Evolutionary conservation across 2,797 vertebrate species (phyloP).

Genomic region (Leptatherina wallacei): DNA sequence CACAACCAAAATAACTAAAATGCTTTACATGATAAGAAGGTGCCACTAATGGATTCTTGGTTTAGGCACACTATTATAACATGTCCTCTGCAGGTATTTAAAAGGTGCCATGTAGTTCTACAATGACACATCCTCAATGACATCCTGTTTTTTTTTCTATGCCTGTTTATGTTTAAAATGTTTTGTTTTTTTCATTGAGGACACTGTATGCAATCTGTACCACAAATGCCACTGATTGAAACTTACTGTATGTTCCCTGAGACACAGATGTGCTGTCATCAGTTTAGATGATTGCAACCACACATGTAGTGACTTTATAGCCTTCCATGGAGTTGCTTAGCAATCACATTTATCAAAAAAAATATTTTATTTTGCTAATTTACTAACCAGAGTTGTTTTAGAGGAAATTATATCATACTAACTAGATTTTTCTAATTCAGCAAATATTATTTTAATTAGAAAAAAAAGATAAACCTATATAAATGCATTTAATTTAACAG

Average conservation of each 20-base stretch:
- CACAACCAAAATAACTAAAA: slow-evolving; percentile 67
- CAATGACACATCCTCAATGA: slow-evolving; percentile 33
- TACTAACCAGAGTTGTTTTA: slow-evolving; percentile 64
- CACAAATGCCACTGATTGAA: slow-evolving; percentile 81
- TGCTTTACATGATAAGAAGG: slow-evolving; percentile 55
- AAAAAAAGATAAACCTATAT: slow-evolving; percentile 37
- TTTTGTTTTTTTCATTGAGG: slow-evolving; percentile 64
- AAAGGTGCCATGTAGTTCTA: slow-evolving; percentile 43
- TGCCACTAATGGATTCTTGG: slow-evolving; percentile 36
- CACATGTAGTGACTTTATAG: slow-evolving; percentile 65
- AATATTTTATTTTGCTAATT: slow-evolving; percentile 62
- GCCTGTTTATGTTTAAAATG: slow-evolving; percentile 61
- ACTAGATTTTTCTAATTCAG: slow-evolving; percentile 64
- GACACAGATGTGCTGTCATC: slow-evolving; percentile 68
- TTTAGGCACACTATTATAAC: slow-evolving; percentile 41
- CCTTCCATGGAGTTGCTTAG: slow-evolving; percentile 67
- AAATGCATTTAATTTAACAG: slow-evolving; percentile 50
- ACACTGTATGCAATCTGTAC: slow-evolving; percentile 85
- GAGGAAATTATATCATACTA: slow-evolving; percentile 52
- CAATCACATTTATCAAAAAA: slow-evolving; percentile 60
- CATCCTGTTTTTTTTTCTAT: slow-evolving; percentile 54
- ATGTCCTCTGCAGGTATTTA: slow-evolving; percentile 50
- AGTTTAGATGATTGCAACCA: slow-evolving; percentile 66
- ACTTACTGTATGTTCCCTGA: slow-evolving; percentile 76
- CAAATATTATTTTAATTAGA: slow-evolving; percentile 66